Conservation (phyloP, 2,113 vertebrate genomes). For the Pontoporia blainvillei region DNA sequence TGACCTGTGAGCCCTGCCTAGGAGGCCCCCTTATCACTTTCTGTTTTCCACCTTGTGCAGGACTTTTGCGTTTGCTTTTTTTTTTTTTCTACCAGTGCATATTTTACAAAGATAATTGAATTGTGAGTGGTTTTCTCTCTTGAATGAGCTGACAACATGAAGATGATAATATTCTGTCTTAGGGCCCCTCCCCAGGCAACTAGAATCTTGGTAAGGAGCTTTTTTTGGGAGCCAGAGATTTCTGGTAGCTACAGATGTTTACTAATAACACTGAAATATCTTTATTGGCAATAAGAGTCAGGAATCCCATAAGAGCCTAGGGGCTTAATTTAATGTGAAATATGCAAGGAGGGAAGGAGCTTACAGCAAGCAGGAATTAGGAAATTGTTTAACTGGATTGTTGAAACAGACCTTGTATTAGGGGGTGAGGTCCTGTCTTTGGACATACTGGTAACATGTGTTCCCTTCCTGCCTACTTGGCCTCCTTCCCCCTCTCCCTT, state of each 20-base stretch:
- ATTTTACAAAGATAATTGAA: not conserved
- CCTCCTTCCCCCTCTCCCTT: not conserved
- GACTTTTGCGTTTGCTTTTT: not conserved
- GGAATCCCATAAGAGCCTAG: not conserved
- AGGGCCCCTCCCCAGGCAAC: not conserved
- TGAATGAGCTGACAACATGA: not conserved
- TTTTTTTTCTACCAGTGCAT: not conserved
- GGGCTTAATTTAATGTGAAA: slow-evolving; percentile 27
- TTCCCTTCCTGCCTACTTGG: not conserved
- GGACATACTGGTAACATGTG: fast-evolving
- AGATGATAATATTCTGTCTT: not conserved
- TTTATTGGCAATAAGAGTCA: not conserved
- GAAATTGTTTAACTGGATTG: not conserved
- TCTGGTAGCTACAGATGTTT: not conserved
- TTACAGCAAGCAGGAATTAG: not conserved
- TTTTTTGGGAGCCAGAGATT: not conserved
- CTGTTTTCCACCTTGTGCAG: not conserved
- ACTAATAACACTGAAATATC: not conserved
- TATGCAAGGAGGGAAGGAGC: not conserved
- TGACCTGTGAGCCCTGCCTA: not conserved
- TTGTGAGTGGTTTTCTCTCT: not conserved
- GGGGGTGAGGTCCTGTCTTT: not conserved
- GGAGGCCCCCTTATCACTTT: fast-evolving
- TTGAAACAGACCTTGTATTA: not conserved
- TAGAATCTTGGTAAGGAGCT: not conserved